Evolutionary conservation across 53 echinoderm and acorn worm species (phyloP), one percentile per base, ranked within the genome.

Genomic region (Pentamera pediparva): DNA sequence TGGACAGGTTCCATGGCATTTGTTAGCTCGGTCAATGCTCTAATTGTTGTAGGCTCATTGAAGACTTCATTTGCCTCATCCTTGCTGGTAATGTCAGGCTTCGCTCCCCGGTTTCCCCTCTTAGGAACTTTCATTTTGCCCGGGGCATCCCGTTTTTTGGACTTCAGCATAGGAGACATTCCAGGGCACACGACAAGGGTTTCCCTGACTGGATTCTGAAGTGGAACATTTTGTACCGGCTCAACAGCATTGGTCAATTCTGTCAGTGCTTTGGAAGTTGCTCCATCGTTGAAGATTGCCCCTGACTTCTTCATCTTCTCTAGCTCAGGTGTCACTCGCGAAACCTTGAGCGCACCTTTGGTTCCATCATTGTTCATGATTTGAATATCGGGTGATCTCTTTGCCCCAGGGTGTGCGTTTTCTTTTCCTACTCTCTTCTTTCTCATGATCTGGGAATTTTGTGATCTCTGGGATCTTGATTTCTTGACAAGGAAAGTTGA

Each of bases 111-210:
- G 26, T 9, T 57, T 27, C 29, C 58, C 26, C 9, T 28, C 17
- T 27, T 1, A 17, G 17, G 13, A 6, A 13, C 17, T 32, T 28
- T 27, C 58, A 31, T 57, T 26, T 29, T 57, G 29, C 58, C n/a
- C n/a, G n/a, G 58, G 28, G 58, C 58, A 12, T 57, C 32, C 17
- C 29, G 13, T 26, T 67, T 47, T 45, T 67, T 67, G 9, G 67
- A 67, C 67, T 84, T 65, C 17, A 92, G 76, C 4, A 92, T 67
- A 1, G 92, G 92, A 19, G 92, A 92, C 87, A 92, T 87, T 4
- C 92, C 92, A 7, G 52, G 82, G 38, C 92, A 92, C 4, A 92
- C 71, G 0, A 76, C 45, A 39, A 92, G 65, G 11, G 87, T 92
- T 64, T 84, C 82, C 41, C 87, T 81, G 58, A 56, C 81, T 3